A percentile compares a stretch with the other conserved stretches of the same genome.
phyloP scores from a whole-genome alignment of 2,797 vertebrate species.

The Steatocranus sp. region DNA sequence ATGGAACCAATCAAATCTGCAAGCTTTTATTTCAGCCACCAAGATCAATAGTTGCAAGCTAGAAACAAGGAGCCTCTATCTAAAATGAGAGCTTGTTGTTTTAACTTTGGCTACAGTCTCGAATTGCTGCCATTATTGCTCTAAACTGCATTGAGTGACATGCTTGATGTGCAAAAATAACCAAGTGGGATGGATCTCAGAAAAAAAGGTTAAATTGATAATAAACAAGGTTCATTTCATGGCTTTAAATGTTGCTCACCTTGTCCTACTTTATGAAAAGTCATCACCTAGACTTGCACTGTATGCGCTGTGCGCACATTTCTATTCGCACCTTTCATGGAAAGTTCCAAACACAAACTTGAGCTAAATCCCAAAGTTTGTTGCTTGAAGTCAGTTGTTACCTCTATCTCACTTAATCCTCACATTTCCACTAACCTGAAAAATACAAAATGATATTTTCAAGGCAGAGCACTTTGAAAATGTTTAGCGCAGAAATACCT shows the following conservation, averaged over 20 bases:
- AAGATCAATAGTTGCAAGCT: background rate
- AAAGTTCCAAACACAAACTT: slow-evolving; percentile 59
- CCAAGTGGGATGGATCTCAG: background rate
- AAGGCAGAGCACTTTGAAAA: slow-evolving; percentile 63
- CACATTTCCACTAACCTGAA: slow-evolving; percentile 40
- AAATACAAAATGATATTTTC: slow-evolving; percentile 61
- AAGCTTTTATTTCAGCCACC: background rate
- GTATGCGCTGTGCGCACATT: slow-evolving; percentile 6
- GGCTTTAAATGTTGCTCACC: background rate
- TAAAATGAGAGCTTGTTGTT: background rate
- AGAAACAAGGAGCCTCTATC: background rate
- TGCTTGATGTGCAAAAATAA: background rate
- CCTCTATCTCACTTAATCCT: slow-evolving; percentile 55
- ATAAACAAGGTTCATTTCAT: background rate
- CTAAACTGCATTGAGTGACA: background rate
- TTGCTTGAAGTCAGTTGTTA: slow-evolving; percentile 55
- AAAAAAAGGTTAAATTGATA: background rate
- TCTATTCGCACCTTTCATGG: slow-evolving; percentile 5
- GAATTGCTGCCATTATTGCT: background rate
- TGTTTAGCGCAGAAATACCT: slow-evolving; percentile 62
- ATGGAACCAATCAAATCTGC: background rate
- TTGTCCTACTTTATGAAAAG: slow-evolving; percentile 28
- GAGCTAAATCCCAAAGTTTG: slow-evolving; percentile 53
- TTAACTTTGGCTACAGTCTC: background rate
- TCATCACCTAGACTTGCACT: background rate